These are phyloP conservation scores for Acanthosepion pharaonis DNA, from an alignment of 2,888 invertebrate genomes.

Conservation along the genomic window DNA sequence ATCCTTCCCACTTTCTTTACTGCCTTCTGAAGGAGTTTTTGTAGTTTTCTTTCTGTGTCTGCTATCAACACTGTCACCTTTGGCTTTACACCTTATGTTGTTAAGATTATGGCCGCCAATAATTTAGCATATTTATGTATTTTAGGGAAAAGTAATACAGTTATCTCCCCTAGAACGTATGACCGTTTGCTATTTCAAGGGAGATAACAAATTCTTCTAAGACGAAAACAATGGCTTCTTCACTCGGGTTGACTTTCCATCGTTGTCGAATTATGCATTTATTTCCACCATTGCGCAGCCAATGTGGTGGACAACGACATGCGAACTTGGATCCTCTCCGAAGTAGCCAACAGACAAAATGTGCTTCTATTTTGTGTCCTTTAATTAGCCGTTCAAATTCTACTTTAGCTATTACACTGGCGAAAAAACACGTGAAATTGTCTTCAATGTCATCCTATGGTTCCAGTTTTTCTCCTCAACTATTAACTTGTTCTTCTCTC, in stretches of 20 bases:
- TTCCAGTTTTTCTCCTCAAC: background rate
- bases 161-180: background rate
- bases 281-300: background rate
- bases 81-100: too few relatives aligned
- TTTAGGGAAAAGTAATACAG: background rate
- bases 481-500: background rate
- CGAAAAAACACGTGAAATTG: background rate
- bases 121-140: too few relatives aligned
- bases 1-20: too few relatives aligned
- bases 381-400: background rate
- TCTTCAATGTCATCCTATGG: background rate
- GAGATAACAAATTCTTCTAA: background rate
- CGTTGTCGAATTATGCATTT: background rate
- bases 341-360: background rate
- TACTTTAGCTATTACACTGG: background rate
- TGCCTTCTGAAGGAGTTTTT: too few relatives aligned
- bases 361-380: background rate
- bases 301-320: background rate
- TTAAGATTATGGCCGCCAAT: too few relatives aligned
- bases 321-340: background rate
- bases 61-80: too few relatives aligned
- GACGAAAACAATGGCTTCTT: background rate
- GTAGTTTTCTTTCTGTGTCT: too few relatives aligned
- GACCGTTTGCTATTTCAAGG: background rate
- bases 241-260: background rate